phyloP scores from a whole-genome alignment of 2,113 vertebrate species.

The Poeciliopsis retropinna region DNA sequence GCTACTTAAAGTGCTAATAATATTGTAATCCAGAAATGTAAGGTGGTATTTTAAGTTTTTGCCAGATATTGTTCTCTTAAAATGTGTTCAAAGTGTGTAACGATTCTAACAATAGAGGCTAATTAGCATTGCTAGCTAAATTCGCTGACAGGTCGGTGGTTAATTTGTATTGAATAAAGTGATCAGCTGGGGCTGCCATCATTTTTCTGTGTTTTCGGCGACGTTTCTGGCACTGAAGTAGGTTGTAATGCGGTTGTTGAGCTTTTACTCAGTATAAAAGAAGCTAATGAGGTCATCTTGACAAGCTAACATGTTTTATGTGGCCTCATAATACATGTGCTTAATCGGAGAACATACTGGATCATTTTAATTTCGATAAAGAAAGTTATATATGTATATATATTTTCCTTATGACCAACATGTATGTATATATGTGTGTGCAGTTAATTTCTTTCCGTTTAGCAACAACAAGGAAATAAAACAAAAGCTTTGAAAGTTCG shows the following conservation, averaged over 20 bases:
- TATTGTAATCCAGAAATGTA: background rate
- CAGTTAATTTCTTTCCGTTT: background rate
- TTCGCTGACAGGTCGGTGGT: constrained; percentile 1
- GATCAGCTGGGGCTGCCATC: too few relatives aligned
- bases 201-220: too few relatives aligned
- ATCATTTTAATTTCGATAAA: too few relatives aligned
- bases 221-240: background rate
- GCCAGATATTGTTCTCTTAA: background rate
- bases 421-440: too few relatives aligned
- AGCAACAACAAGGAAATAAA: constrained; percentile 29
- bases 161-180: background rate
- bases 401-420: too few relatives aligned
- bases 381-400: too few relatives aligned
- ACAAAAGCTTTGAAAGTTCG: background rate
- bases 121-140: constrained; percentile 62
- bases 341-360: too few relatives aligned
- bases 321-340: background rate
- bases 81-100: background rate
- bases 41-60: background rate
- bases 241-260: background rate
- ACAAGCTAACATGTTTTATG: constrained; percentile 14
- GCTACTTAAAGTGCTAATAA: background rate
- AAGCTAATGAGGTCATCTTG: constrained; percentile 38
- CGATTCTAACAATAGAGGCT: constrained; percentile 52
- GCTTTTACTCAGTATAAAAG: background rate